These are phyloP conservation scores for Rhabdomys dilectus DNA, from an alignment of 2,113 vertebrate genomes.

Conservation along the genomic window DNA sequence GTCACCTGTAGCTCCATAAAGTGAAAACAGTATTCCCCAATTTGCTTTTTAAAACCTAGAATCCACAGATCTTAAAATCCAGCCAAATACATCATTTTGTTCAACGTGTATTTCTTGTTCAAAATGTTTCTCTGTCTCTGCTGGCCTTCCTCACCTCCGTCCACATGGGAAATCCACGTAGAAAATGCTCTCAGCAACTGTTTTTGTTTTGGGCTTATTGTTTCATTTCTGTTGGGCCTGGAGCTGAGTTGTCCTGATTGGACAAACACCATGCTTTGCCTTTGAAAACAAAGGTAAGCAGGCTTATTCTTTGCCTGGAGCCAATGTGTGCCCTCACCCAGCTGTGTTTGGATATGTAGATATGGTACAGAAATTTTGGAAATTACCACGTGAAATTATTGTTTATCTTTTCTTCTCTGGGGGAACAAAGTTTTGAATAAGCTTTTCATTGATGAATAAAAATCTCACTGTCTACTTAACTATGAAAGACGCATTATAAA, in stretches of 20 bases:
- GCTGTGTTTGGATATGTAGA: constrained; percentile 80
- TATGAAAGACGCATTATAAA: constrained; percentile 58
- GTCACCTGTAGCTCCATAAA: background rate
- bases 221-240: background rate
- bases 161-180: background rate
- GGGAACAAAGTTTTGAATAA: constrained; percentile 78
- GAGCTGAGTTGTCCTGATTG: background rate
- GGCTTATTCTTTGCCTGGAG: constrained; percentile 39
- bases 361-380: constrained; percentile 75
- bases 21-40: background rate
- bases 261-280: background rate
- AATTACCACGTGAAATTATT: constrained; percentile 80
- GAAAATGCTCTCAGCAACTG: background rate
- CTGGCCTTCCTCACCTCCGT: background rate
- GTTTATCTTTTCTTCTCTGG: constrained; percentile 79
- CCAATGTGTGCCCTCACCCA: constrained; percentile 50
- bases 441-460: constrained; percentile 78
- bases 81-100: background rate
- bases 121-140: background rate
- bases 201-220: background rate
- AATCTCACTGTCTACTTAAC: constrained; percentile 71
- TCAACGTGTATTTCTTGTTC: background rate
- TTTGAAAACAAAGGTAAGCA: constrained; percentile 14
- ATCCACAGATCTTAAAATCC: background rate
- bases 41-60: background rate